Conservation (phyloP, 2,888 invertebrate genomes). For the Drosophila sordidula region DNA sequence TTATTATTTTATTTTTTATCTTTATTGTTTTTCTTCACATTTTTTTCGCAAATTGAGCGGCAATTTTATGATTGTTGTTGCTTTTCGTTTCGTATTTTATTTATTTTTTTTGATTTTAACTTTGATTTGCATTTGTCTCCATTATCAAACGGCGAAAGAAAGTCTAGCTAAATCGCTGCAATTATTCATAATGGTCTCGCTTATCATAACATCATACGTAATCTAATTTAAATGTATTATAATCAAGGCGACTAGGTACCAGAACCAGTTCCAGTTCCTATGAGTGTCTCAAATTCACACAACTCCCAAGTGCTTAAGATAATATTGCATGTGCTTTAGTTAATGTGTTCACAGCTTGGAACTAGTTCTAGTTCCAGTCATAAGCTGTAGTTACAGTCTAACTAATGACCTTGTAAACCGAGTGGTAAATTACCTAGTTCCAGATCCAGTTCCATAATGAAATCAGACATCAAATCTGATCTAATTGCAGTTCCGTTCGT, state of each 20-base stretch:
- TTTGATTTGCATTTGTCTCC: slow-evolving; percentile 32
- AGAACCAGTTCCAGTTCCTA: neutral
- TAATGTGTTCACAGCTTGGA: neutral
- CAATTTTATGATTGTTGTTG: slow-evolving; percentile 25
- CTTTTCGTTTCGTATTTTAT: neutral
- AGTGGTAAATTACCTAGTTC: too few relatives aligned
- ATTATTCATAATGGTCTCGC: slow-evolving; percentile 21
- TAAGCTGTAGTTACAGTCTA: too few relatives aligned
- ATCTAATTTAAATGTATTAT: slow-evolving; percentile 2
- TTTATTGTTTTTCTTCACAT: slow-evolving; percentile 14
- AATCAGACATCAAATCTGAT: too few relatives aligned
- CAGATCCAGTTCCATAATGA: too few relatives aligned
- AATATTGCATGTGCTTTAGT: neutral
- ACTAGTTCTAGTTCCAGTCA: neutral
- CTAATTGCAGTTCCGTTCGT: too few relatives aligned
- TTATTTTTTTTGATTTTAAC: slow-evolving; percentile 1
- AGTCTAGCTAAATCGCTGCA: slow-evolving; percentile 34
- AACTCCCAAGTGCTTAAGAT: neutral
- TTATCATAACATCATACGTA: slow-evolving; percentile 5
- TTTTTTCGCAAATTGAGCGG: slow-evolving; percentile 29
- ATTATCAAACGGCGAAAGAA: slow-evolving; percentile 31
- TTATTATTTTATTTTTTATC: slow-evolving; percentile 40
- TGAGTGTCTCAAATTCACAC: too few relatives aligned
- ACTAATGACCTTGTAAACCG: too few relatives aligned
- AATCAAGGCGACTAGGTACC: neutral